A percentile compares a stretch with the other conserved stretches of the same genome.
These are phyloP conservation scores for Dipus sagitta DNA, from an alignment of 2,797 vertebrate species.

Conservation along the genomic window DNA sequence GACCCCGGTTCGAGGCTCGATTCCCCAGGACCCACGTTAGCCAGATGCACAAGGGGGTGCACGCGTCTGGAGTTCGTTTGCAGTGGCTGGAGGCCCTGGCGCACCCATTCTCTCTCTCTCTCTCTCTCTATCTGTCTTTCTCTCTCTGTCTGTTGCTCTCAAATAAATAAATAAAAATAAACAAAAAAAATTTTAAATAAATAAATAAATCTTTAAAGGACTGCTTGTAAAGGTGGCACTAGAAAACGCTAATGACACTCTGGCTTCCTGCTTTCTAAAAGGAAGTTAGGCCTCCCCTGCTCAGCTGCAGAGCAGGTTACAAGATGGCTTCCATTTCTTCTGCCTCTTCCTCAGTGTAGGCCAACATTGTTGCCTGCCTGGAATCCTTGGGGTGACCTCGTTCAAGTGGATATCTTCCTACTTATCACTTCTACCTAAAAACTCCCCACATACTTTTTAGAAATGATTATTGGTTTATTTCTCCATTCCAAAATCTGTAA, in stretches of 20 bases:
- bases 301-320: constrained; percentile 36
- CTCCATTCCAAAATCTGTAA: neutral
- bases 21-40: too few species aligned
- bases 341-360: neutral
- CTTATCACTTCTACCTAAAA: neutral
- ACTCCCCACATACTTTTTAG: neutral
- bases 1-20: too few species aligned
- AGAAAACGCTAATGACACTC: too few species aligned
- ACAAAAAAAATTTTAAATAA: too few species aligned
- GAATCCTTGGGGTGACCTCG: neutral
- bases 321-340: constrained; percentile 42
- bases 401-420: neutral
- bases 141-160: too few species aligned
- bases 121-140: too few species aligned
- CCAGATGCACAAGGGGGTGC: too few species aligned
- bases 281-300: neutral
- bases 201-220: too few species aligned
- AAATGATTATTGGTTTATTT: neutral
- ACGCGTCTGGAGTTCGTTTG: too few species aligned
- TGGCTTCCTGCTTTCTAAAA: neutral
- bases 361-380: neutral
- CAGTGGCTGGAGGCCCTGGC: too few species aligned
- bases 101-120: too few species aligned
- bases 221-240: neutral
- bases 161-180: too few species aligned